These are phyloP conservation scores for Phrynosoma blainvillii DNA, from an alignment of 2,113 vertebrate genomes.

Conservation along the genomic window DNA sequence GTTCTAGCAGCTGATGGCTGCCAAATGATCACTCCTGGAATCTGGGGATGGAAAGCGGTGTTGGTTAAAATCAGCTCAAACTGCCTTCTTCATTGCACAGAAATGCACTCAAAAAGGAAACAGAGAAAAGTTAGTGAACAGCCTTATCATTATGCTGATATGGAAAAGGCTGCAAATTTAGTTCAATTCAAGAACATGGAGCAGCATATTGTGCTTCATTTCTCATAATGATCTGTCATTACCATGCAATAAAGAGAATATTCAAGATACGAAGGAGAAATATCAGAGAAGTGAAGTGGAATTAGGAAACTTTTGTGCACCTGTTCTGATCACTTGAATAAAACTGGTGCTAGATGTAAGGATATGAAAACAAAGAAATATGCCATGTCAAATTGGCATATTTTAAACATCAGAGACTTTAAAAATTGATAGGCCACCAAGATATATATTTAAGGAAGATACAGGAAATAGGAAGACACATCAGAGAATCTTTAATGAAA, in stretches of 20 bases:
- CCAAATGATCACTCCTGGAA: background rate
- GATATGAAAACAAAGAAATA: slow-evolving; percentile 24
- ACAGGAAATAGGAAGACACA: slow-evolving; percentile 47
- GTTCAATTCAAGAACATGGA: slow-evolving; percentile 29
- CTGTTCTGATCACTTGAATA: slow-evolving; percentile 28
- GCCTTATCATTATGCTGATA: slow-evolving; percentile 14
- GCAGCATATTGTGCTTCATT: background rate
- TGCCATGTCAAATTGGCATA: slow-evolving; percentile 6
- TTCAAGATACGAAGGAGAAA: background rate
- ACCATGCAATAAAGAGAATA: background rate
- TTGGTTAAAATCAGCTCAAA: background rate
- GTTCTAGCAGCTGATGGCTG: background rate
- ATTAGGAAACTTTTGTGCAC: slow-evolving; percentile 18
- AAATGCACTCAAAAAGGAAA: slow-evolving; percentile 26
- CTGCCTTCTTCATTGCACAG: background rate
- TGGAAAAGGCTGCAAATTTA: background rate
- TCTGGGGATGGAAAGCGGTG: background rate
- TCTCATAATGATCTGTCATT: slow-evolving; percentile 12
- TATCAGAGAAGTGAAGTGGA: slow-evolving; percentile 1
- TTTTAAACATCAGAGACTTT: slow-evolving; percentile 41
- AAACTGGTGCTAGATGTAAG: background rate
- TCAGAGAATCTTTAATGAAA: slow-evolving; percentile 36
- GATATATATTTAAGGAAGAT: slow-evolving; percentile 36
- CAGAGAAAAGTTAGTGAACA: slow-evolving; percentile 24
- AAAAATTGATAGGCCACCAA: background rate